Evolutionary conservation across 2,888 invertebrate species (phyloP).

Genomic region (Pycnomerus fuliginosus): DNA sequence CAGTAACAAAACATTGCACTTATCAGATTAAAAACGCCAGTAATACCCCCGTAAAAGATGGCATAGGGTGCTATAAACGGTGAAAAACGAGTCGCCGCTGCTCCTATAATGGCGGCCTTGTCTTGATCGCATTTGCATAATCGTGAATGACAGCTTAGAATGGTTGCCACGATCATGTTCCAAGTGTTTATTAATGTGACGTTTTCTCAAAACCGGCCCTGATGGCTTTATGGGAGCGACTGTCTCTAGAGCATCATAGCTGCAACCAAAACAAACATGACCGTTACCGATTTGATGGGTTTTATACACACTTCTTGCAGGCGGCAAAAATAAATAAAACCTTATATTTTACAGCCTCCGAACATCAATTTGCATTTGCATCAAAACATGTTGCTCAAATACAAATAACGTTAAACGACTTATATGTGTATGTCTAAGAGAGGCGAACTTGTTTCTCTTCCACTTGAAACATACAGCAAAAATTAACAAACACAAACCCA

Average conservation of each 20-base stretch:
- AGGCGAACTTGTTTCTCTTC: no score
- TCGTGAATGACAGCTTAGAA: conserved; percentile 43
- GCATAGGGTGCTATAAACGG: conserved; percentile 19
- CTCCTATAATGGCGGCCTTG: conserved; percentile 31
- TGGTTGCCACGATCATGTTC: conserved; percentile 36
- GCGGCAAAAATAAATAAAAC: conserved; percentile 17
- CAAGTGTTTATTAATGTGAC: conserved; percentile 40
- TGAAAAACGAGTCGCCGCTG: conserved; percentile 27
- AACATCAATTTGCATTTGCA: conserved; percentile 18
- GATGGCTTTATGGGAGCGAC: conserved; percentile 34
- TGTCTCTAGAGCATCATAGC: conserved; percentile 30
- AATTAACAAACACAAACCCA: no score
- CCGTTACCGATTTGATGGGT: conserved; percentile 23
- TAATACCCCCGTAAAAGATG: conserved; percentile 20
- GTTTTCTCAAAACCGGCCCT: conserved; percentile 30
- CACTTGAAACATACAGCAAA: no score
- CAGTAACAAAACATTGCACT: conserved; percentile 40
- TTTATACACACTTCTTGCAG: conserved; percentile 6
- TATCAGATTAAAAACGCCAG: conserved; percentile 43
- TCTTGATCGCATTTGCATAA: conserved; percentile 41
- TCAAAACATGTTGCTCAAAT: conserved; percentile 11
- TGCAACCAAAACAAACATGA: conserved; percentile 33
- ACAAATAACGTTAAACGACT: neutral
- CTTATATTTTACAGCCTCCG: neutral
- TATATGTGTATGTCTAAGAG: no score